Base-by-base conservation (phyloP, 37 sponge, comb jelly and placozoan genomes). In the Dysidea cf. avara region DNA sequence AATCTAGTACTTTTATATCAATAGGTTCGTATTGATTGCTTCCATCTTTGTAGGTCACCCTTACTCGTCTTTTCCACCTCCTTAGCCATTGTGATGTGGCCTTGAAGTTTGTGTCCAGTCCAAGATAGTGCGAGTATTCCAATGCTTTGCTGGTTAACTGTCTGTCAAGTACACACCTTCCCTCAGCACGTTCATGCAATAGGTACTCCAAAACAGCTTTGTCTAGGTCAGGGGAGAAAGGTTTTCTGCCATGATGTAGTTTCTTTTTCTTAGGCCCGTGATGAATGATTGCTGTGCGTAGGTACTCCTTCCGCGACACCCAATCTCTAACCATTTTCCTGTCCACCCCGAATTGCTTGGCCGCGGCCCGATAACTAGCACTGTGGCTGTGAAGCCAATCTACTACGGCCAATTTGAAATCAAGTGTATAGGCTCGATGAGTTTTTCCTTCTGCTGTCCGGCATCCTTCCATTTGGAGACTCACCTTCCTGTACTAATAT, bases 381-480 rank as follows among this genome's bases (percentile, higher is more conserved):
- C 47, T 28, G 32, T 75, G 64, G 20, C 56, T 51, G 40, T 85
- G 69, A 21, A 85, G 51, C 83, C 83, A 85, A 20, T 90, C 79
- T 4, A 90, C 74, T 52, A 90, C 91, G 22, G 76, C 31, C 63
- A 90, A 56, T 62, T 90, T 90, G 83, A 77, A 90, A 57, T 90
- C 79, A 18, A 86, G 53, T 2, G 91, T 86, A 63, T 74, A 90
- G 1, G 87, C 67, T 21, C 82, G 65, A 53, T 76, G 77, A 5
- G 46, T 43, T 43, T n/a, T n/a, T n/a, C n/a, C n/a, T n/a, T n/a
- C n/a, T n/a, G n/a, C n/a, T n/a, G n/a, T n/a, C n/a, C n/a, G n/a
- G n/a, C n/a, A n/a, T n/a, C n/a, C n/a, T n/a, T n/a, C n/a, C n/a
- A n/a, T n/a, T n/a, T n/a, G n/a, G n/a, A n/a, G n/a, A n/a, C n/a